Evolutionary conservation across 2,888 invertebrate genomes (phyloP).

Genomic region (Diadegma fenestrale): DNA sequence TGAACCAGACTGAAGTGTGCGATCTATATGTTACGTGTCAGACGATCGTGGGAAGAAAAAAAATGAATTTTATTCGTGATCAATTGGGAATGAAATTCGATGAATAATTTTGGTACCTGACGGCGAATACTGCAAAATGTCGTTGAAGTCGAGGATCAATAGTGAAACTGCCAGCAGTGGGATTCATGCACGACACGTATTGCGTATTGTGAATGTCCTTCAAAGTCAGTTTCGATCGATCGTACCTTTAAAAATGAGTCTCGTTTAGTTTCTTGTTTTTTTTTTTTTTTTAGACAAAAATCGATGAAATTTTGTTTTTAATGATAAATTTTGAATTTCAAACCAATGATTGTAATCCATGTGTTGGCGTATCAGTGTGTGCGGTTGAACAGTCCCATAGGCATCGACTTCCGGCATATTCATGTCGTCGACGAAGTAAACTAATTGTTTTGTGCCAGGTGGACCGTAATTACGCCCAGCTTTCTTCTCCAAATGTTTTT

Average conservation of each 20-base stretch:
- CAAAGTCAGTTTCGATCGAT: conserved; percentile 92
- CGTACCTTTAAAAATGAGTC: conserved; percentile 89
- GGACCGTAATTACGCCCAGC: conserved; percentile 97
- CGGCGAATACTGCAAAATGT: conserved; percentile 94
- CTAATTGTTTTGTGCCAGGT: conserved; percentile 95
- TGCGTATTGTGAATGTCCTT: conserved; percentile 97
- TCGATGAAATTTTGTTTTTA: neutral
- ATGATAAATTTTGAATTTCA: neutral
- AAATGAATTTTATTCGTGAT: neutral
- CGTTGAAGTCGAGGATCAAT: conserved; percentile 96
- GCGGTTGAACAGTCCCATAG: conserved; percentile 98
- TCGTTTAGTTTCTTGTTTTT: neutral
- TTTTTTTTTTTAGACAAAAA: neutral
- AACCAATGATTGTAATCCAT: conserved; percentile 97
- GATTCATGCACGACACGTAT: conserved; percentile 98
- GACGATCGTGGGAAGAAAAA: neutral
- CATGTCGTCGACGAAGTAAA: conserved; percentile 98
- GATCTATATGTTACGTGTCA: neutral
- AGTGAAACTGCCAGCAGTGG: conserved; percentile 97
- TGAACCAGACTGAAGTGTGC: neutral
- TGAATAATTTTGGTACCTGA: conserved; percentile 86
- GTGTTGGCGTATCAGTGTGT: conserved; percentile 96
- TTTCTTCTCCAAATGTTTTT: conserved; percentile 97
- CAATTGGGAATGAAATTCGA: neutral
- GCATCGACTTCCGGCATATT: conserved; percentile 99